A percentile compares a stretch with the other conserved stretches of the same genome.
Evolutionary conservation across 2,888 invertebrate genomes (phyloP).

Genomic region (Melolontha melolontha): DNA sequence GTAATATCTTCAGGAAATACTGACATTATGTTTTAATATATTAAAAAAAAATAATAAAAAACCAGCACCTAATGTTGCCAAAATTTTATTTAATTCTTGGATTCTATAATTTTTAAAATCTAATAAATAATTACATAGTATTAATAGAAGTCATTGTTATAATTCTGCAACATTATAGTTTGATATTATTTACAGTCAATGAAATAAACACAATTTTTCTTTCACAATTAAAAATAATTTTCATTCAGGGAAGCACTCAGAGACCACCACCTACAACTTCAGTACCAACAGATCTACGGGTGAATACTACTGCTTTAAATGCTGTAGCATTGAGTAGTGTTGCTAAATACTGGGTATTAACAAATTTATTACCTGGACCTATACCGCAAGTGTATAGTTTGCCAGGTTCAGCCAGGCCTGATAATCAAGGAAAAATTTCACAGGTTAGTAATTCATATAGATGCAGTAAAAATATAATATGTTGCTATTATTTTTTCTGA

Average conservation of each 20-base stretch:
- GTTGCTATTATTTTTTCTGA: neutral
- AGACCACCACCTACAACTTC: constrained; percentile 67
- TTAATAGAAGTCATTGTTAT: too few relatives aligned
- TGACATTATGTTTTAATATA: too few relatives aligned
- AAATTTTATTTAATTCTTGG: too few relatives aligned
- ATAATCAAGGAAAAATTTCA: constrained; percentile 72
- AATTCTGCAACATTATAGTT: too few relatives aligned
- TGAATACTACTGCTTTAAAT: constrained; percentile 75
- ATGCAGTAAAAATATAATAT: neutral
- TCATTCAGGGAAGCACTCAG: constrained; percentile 60
- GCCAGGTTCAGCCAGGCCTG: constrained; percentile 71
- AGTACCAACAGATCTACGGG: constrained; percentile 72
- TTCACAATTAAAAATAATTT: too few relatives aligned
- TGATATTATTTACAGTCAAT: too few relatives aligned
- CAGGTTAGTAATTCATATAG: constrained; percentile 65
- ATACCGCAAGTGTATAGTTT: constrained; percentile 80
- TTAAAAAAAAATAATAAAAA: too few relatives aligned
- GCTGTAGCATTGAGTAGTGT: constrained; percentile 79
- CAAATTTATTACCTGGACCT: constrained; percentile 82
- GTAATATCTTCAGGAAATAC: too few relatives aligned
- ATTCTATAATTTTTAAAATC: too few relatives aligned
- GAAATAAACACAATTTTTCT: too few relatives aligned
- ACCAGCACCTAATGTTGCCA: too few relatives aligned
- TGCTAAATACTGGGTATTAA: constrained; percentile 87
- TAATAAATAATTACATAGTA: too few relatives aligned